These are phyloP conservation scores for Platichthys stellatus DNA, from an alignment of 2,113 vertebrate genomes.

Conservation along the genomic window DNA sequence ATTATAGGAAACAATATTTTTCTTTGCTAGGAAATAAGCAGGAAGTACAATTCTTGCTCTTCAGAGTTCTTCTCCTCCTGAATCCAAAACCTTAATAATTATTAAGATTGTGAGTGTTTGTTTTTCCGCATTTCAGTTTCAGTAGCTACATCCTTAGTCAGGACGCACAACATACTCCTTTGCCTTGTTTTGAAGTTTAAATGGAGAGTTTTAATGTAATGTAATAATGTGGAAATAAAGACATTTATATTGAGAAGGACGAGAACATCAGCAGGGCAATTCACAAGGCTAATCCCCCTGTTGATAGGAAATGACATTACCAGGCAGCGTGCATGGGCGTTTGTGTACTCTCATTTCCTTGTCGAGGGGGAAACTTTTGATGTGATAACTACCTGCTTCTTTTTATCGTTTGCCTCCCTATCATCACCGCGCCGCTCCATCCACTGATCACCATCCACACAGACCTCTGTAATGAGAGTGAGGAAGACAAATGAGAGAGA, in stretches of 20 bases:
- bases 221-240: no score
- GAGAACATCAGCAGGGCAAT: not conserved
- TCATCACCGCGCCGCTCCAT: not conserved
- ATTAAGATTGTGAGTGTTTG: not conserved
- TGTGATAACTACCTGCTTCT: conserved; percentile 49
- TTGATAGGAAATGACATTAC: conserved; percentile 37
- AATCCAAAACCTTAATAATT: no score
- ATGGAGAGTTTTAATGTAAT: no score
- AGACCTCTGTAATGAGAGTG: not conserved
- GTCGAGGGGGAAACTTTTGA: conserved; percentile 37
- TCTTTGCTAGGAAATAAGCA: no score
- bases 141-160: no score
- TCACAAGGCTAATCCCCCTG: not conserved
- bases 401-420: conserved; percentile 6
- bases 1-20: no score
- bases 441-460: conserved; percentile 13
- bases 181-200: no score
- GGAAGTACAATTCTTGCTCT: no score
- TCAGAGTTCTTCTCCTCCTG: no score
- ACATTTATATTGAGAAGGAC: no score
- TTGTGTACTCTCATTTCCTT: not conserved
- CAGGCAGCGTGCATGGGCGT: not conserved
- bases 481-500: conserved; percentile 22
- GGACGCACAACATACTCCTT: no score
- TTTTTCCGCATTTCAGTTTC: no score